Percentiles rank a stretch among this genome's conserved stretches.
These are phyloP conservation scores for Vulpes lagopus DNA, from an alignment of 2,113 vertebrate species.

Conservation along the genomic window DNA sequence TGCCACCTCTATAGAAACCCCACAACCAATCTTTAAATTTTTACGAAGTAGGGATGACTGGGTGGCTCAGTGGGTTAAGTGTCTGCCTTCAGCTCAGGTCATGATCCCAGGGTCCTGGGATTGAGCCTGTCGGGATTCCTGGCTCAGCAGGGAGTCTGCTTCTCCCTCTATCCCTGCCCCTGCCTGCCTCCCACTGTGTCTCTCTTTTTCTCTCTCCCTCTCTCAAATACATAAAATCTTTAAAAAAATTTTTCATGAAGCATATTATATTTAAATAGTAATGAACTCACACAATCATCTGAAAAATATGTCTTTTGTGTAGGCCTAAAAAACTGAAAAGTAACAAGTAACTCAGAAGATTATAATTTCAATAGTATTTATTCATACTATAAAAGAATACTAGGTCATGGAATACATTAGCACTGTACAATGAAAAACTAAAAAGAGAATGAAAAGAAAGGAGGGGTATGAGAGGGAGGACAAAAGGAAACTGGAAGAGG, in stretches of 20 bases:
- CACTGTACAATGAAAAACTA: background rate
- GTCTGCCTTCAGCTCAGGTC: background rate
- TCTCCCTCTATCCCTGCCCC: background rate
- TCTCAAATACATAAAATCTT: background rate
- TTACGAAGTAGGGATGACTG: background rate
- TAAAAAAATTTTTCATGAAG: background rate
- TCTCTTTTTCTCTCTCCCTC: no score
- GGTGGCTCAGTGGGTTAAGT: background rate
- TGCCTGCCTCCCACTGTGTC: no score
- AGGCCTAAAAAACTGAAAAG: background rate
- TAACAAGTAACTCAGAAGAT: background rate
- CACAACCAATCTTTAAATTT: background rate
- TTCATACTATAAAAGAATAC: background rate
- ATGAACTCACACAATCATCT: background rate
- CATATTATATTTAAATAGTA: background rate
- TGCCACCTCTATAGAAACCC: background rate
- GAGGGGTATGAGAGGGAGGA: fast-evolving
- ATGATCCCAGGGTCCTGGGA: background rate
- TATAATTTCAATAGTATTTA: background rate
- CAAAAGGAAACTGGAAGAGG: no score
- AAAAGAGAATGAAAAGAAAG: background rate
- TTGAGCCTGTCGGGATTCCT: background rate
- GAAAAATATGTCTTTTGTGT: background rate
- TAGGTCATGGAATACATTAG: fast-evolving
- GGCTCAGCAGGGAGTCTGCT: background rate